Evolutionary conservation across 2,113 vertebrate species (phyloP), one percentile per base, ranked within the genome.

Genomic region (Anguilla japonica): DNA sequence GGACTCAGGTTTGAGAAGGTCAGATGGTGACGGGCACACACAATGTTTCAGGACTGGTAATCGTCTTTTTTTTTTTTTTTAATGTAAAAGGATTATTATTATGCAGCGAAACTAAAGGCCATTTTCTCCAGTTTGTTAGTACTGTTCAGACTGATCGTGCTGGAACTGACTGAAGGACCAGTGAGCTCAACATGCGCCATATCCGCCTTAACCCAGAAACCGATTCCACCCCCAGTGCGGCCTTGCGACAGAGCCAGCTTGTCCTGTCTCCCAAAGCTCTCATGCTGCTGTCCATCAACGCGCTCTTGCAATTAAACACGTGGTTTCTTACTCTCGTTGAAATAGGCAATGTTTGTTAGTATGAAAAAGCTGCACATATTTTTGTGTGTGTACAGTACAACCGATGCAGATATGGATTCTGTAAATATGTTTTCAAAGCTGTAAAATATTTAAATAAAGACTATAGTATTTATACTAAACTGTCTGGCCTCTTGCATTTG

Each of bases 371-470:
- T 86, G 87, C 83, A 87, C 86, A 87, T 89, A 78, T 86, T 83
- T 90, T 86, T 90, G 89, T 89, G 83, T 85, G 46, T 92, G 90
- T 91, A 89, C 82, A 91, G 85, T 88, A 91, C 83, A 90, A 60
- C 96, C 96, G 96, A 96, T 96, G 95, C 95, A 96, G 95, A 94
- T 95, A 95, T 96, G 93, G 94, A 92, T 89, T 97, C 91, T 97
- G 96, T 96, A 96, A 95, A 96, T 95, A 95, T 92, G 94, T 96
- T 96, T 97, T 96, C 94, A 95, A 95, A 95, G 95, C 93, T 98
- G 97, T 97, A 97, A 95, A 96, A 96, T 97, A 97, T 97, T 98
- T 97, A 97, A 95, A 98, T 67, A 98, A 98, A 95, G 90, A 93
- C 91, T 95, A 96, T 96, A 97, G 96, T 98, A 98, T 99, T 98